Base-by-base conservation (phyloP, 37 sponge, comb jelly and placozoan species). In the Cliona cf. orientalis region DNA sequence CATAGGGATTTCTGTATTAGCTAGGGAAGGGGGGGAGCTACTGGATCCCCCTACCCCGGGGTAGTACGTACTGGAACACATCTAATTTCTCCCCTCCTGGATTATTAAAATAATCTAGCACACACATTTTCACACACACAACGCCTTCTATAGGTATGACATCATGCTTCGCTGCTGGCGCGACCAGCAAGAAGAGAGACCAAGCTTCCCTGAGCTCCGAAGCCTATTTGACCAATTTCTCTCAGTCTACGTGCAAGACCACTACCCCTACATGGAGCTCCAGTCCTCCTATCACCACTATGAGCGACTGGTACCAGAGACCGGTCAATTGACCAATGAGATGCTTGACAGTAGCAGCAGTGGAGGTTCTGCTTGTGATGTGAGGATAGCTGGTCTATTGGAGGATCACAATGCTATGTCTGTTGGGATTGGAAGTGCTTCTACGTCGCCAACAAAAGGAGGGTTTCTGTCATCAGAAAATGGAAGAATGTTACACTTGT, bases 141-240 rank as follows among this genome's bases (percentile, higher is more conserved):
- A n/a, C n/a, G n/a, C n/a, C n/a, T 31, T 37, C 19, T 66, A 19
- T 56, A 88, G 89, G 2, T 88, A 88, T 61, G 79, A 88, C 34
- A 76, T 88, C 1, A 89, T 89, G 90, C 46, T 89, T 32, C 70
- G 67, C 46, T 89, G 90, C 58, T 89, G 90, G 90, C 40, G 46
- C 14, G 68, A 61, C 39, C 12, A 44, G 46, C 23, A 74, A 33
- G 57, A 42, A n/a, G 82, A 89, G 46, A 62, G 90, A 63, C 90
- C 90, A 9, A 74, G 71, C 6, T 89, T 89, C 38, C 1, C 80
- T n/a, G 40, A 82, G 55, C 71, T 89, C 22, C 73, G 62, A 25
- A 49, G 37, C 19, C 66, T 46, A 0, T 83, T 78, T 71, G 90
- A 89, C 44, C 60, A 61, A 14, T 82, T 82, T 29, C 82, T 67